phyloP scores from a whole-genome alignment of 2,113 vertebrate species.

The Protomyctophum bolini region DNA sequence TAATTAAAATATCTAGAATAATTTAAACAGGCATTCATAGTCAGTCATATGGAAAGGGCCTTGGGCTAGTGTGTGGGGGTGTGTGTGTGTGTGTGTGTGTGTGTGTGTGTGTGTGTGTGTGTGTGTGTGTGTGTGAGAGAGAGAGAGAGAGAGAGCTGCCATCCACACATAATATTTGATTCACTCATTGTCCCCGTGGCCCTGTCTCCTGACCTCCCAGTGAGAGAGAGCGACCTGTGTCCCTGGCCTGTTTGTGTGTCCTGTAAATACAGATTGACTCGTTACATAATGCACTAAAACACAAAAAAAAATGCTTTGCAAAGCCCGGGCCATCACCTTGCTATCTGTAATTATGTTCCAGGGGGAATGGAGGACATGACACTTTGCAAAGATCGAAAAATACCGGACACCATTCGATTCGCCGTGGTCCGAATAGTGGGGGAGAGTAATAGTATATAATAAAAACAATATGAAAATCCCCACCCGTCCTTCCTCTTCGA shows the following conservation, averaged over 20 bases:
- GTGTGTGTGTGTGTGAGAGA: not conserved
- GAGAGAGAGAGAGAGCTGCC: not conserved
- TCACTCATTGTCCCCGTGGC: conserved; percentile 30
- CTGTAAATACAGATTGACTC: conserved; percentile 37
- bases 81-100: too few species aligned
- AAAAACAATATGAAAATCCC: too few species aligned
- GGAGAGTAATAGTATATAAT: too few species aligned
- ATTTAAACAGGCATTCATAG: conserved; percentile 16
- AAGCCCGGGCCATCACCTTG: not conserved
- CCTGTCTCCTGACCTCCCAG: not conserved
- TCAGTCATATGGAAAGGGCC: conserved; percentile 20
- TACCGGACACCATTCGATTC: too few species aligned
- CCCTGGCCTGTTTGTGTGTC: conserved; percentile 12
- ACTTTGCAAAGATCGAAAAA: too few species aligned
- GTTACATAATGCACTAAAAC: not conserved
- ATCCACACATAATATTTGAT: conserved; percentile 9
- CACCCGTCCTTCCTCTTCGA: too few species aligned
- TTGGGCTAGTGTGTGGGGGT: not conserved
- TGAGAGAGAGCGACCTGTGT: conserved; percentile 11
- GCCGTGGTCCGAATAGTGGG: too few species aligned
- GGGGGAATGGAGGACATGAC: not conserved
- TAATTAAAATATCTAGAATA: conserved; percentile 48
- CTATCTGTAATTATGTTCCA: not conserved
- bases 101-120: too few species aligned
- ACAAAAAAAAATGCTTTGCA: not conserved